Conservation (phyloP, 2,113 vertebrate species). For the Epinephelus cyanopodus region DNA sequence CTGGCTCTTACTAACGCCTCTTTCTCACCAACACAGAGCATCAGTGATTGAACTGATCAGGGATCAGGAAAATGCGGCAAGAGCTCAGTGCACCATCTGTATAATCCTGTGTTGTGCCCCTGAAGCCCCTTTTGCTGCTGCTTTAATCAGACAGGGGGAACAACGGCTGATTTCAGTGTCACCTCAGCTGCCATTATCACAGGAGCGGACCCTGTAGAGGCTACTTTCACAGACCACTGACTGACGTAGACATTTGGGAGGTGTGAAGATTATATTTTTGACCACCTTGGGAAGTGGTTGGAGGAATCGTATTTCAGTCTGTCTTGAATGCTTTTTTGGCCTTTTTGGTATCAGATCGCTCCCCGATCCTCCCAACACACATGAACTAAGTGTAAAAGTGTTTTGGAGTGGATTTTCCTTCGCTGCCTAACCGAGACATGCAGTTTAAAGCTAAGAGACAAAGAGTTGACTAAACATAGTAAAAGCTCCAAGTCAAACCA, state of each 20-base stretch:
- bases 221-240: neutral
- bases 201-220: neutral
- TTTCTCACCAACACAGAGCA: neutral
- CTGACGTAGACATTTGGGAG: neutral
- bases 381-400: neutral
- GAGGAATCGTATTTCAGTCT: neutral
- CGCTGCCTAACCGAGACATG: neutral
- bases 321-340: neutral
- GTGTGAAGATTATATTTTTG: neutral
- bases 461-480: neutral
- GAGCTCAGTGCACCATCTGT: neutral
- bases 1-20: neutral
- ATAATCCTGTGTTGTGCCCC: neutral
- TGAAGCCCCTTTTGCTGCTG: neutral
- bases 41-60: neutral
- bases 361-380: neutral
- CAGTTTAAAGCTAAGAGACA: neutral
- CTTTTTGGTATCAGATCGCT: neutral
- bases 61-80: neutral
- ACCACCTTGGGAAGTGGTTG: neutral
- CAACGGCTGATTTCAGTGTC: neutral
- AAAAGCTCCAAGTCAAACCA: constrained; percentile 13
- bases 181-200: neutral
- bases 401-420: neutral
- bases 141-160: neutral